Evolutionary conservation across 2,113 vertebrate species (phyloP).

Genomic region (Pedetes capensis): DNA sequence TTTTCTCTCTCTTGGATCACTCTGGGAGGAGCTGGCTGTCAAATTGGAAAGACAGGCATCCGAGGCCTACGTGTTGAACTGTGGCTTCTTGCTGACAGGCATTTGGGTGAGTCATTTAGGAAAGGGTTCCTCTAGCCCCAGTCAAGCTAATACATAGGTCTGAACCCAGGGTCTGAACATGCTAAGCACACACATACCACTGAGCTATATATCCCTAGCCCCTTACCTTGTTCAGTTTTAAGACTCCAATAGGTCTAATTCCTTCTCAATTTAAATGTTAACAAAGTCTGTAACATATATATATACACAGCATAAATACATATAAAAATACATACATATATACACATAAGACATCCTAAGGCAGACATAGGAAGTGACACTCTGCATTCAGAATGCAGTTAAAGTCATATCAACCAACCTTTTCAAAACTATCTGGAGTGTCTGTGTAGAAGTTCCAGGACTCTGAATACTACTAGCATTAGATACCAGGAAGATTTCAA

Average conservation of each 20-base stretch:
- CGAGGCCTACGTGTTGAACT: not conserved
- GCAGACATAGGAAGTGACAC: not conserved
- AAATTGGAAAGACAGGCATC: not conserved
- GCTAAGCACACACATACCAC: not conserved
- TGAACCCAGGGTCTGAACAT: not conserved
- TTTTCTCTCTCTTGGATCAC: not conserved
- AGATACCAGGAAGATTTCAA: constrained; percentile 92
- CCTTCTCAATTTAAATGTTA: constrained; percentile 30
- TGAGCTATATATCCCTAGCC: not conserved
- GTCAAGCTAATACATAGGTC: not conserved
- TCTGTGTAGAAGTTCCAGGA: constrained; percentile 66
- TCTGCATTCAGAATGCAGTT: constrained; percentile 8
- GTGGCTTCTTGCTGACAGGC: not conserved
- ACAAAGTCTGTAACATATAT: not conserved
- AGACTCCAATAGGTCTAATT: not conserved
- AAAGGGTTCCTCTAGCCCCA: not conserved
- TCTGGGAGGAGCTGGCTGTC: not conserved
- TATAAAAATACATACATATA: not conserved
- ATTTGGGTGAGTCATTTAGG: not conserved
- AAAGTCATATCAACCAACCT: constrained; percentile 85
- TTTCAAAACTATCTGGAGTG: constrained; percentile 90
- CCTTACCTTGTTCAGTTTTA: constrained; percentile 21
- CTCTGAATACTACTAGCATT: constrained; percentile 86
- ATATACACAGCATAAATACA: not conserved
- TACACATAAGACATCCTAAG: not conserved